Conservation (phyloP, 2,113 vertebrate genomes). For the Poecilia latipinna region DNA sequence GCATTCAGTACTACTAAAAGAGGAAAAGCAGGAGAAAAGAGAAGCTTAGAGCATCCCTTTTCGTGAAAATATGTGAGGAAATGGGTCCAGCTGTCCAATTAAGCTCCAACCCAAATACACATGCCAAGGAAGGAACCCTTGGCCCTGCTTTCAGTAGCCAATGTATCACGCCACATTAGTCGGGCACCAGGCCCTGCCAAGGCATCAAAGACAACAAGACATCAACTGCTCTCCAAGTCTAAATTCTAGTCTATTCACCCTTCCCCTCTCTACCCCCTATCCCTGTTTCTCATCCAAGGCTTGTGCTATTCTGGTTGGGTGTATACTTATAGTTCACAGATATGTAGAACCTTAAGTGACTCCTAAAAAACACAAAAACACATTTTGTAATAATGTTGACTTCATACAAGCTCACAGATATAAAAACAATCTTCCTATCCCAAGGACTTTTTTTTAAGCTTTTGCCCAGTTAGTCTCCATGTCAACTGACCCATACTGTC, state of each 20-base stretch:
- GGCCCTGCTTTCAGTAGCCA: slow-evolving; percentile 66
- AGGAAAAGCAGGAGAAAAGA: slow-evolving; percentile 22
- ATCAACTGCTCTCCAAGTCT: slow-evolving; percentile 47
- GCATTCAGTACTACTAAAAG: slow-evolving; percentile 18
- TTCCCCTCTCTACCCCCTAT: slow-evolving; percentile 35
- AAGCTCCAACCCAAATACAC: slow-evolving; percentile 60
- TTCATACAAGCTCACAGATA: slow-evolving; percentile 49
- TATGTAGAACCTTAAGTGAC: slow-evolving; percentile 41
- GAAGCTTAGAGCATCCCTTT: slow-evolving; percentile 42
- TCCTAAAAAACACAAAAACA: slow-evolving; percentile 43
- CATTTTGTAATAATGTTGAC: slow-evolving; percentile 42
- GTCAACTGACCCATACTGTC: slow-evolving; percentile 14
- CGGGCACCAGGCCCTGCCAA: slow-evolving; percentile 79
- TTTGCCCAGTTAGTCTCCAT: slow-evolving; percentile 23
- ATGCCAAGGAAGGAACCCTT: slow-evolving; percentile 65
- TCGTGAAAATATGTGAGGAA: slow-evolving; percentile 55
- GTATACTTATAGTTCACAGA: slow-evolving; percentile 33
- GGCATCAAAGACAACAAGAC: slow-evolving; percentile 56
- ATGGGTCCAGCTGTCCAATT: slow-evolving; percentile 70
- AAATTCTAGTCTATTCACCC: slow-evolving; percentile 44
- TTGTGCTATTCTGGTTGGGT: slow-evolving; percentile 39
- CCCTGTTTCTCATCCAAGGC: slow-evolving; percentile 47
- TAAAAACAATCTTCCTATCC: background rate
- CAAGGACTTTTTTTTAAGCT: slow-evolving; percentile 12
- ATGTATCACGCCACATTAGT: slow-evolving; percentile 80